A percentile compares a stretch with the other conserved stretches of the same genome.
phyloP scores from a whole-genome alignment of 1,140 invertebrate species.

The Drosophila nasuta region DNA sequence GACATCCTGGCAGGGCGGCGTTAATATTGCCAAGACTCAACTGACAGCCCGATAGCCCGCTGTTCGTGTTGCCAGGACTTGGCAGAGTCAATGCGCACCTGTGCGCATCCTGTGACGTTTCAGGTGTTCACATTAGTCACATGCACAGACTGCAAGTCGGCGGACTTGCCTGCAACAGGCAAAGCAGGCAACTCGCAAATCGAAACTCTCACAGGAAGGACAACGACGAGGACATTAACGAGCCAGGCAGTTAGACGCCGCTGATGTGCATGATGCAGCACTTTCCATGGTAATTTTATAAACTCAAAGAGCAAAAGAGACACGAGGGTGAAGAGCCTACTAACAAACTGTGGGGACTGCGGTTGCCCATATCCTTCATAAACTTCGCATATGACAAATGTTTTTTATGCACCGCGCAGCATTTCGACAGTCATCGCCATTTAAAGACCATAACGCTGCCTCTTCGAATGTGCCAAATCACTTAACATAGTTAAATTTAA shows the following conservation, averaged over 20 bases:
- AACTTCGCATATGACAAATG: constrained; percentile 63
- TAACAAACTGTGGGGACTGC: constrained; percentile 1
- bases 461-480: constrained; percentile 62
- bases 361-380: constrained; percentile 27
- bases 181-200: constrained; percentile 19
- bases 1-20: constrained; percentile 65
- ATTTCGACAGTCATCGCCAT: constrained; percentile 72
- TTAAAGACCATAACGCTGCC: constrained; percentile 60
- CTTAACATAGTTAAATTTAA: constrained; percentile 25
- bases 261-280: constrained; percentile 62
- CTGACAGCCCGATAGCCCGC: constrained; percentile 12
- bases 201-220: constrained; percentile 40
- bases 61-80: constrained; percentile 12
- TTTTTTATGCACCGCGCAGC: constrained; percentile 46
- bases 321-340: neutral
- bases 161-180: constrained; percentile 3
- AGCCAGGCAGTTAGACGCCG: constrained; percentile 78
- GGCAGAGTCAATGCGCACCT: constrained; percentile 49
- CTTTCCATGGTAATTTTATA: constrained; percentile 71
- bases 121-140: constrained; percentile 81
- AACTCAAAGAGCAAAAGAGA: neutral
- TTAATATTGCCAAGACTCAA: constrained; percentile 57
- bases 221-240: constrained; percentile 72
- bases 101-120: constrained; percentile 77
- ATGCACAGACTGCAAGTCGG: constrained; percentile 45